A percentile compares a stretch with the other conserved stretches of the same genome.
These are phyloP conservation scores for Albula goreensis DNA, from an alignment of 2,113 vertebrate genomes.

Conservation along the genomic window DNA sequence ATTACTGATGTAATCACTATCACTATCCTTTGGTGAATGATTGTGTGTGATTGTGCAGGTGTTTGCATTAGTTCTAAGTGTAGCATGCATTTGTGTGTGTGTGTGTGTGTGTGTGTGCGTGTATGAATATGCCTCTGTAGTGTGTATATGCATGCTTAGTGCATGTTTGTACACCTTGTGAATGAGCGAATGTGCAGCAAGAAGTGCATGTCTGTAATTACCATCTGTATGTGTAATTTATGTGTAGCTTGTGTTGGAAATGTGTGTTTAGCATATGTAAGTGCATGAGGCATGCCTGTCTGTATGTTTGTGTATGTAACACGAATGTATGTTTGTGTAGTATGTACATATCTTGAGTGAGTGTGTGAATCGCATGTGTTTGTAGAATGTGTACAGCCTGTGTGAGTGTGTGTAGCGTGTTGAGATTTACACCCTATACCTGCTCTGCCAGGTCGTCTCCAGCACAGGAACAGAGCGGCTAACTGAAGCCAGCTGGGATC, in stretches of 20 bases:
- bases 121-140: slow-evolving; percentile 8
- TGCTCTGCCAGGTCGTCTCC: slow-evolving; percentile 59
- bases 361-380: not conserved
- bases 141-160: not conserved
- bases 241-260: not conserved
- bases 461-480: slow-evolving; percentile 49
- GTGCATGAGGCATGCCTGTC: not conserved
- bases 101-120: not conserved
- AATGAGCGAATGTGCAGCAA: not conserved
- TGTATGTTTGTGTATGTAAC: no score
- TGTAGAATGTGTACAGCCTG: slow-evolving; percentile 21
- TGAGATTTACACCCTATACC: slow-evolving; percentile 64
- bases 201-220: no score
- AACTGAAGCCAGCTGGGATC: slow-evolving; percentile 75
- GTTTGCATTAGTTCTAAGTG: no score
- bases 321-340: not conserved
- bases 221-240: no score
- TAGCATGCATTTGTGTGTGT: slow-evolving; percentile 33
- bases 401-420: slow-evolving; percentile 49
- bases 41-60: no score
- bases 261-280: not conserved
- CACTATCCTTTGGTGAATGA: no score
- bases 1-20: no score
- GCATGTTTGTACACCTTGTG: not conserved
- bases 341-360: slow-evolving; percentile 41